A percentile compares a stretch with the other conserved stretches of the same genome.
Evolutionary conservation across 2,113 vertebrate species (phyloP).

Genomic region (Aix galericulata): DNA sequence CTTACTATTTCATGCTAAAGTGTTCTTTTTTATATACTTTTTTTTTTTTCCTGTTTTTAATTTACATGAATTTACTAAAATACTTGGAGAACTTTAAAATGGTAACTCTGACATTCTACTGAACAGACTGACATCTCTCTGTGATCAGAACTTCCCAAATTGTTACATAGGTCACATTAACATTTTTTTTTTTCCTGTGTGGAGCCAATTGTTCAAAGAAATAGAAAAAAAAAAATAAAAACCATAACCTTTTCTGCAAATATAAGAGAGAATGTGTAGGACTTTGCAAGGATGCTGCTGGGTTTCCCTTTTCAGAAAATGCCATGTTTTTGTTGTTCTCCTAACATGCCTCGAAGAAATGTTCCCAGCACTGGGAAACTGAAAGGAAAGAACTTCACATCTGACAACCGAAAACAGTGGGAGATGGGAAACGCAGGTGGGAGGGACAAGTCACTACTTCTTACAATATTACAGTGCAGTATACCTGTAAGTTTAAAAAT

Average conservation of each 20-base stretch:
- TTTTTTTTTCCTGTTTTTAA: neutral
- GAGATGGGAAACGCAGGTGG: neutral
- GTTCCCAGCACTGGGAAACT: neutral
- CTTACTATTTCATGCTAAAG: neutral
- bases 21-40: neutral
- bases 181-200: neutral
- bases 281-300: neutral
- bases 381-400: neutral
- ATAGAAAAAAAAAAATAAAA: neutral
- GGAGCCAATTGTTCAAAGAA: neutral
- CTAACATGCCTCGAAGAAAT: neutral
- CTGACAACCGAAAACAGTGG: neutral
- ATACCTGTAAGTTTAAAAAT: neutral
- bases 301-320: neutral
- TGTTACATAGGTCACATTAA: neutral
- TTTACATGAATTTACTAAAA: neutral
- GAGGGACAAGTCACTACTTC: neutral
- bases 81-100: neutral
- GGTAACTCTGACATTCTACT: neutral
- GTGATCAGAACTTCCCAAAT: fast-evolving
- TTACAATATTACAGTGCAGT: neutral
- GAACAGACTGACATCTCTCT: neutral
- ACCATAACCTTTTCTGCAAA: fast-evolving
- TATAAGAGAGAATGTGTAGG: neutral
- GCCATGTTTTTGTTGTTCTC: neutral